Evolutionary conservation across 2,797 vertebrate species (phyloP), one percentile per base, ranked within the genome.

Genomic region (Psittacula derbiana): DNA sequence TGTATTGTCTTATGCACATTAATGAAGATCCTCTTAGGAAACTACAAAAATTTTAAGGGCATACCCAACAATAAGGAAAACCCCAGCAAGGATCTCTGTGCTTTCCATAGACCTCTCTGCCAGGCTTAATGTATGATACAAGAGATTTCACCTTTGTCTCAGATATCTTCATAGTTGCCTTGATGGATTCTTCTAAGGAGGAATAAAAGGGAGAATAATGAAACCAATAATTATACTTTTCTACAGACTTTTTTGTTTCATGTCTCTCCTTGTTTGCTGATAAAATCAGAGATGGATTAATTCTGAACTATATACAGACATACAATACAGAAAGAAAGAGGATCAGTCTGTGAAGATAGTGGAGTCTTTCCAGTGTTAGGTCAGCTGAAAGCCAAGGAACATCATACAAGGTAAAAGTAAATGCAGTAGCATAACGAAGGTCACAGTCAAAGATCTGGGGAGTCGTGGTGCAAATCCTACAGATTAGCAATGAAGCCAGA

Each of bases 1-100:
- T 86, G 24, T 31, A 82, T 90, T 95, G 81, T 93, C 66, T 95
- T 88, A 50, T 91, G 73, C 47, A 79, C 75, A 40, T 61, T 95
- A 92, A 93, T 73, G 70, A 86, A 90, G n/a, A 28, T 79, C 40
- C 20, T 86, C 62, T 72, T 69, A 90, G 50, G 50, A 94, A 88
- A 75, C 17, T 12, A 84, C 12, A 16, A 91, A 85, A 70, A 89
- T 57, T 76, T 79, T 64, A 80, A 86, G 62, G 52, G n/a, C 40
- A 75, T 81, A 64, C 15, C 9, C 28, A 81, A 61, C 3, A 52
- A 24, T 16, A 73, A 65, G 33, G 24, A 80, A 95, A 90, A 85
- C 11, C 24, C 41, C 55, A 66, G 55, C 12, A 66, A 57, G 21
- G 21, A 40, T 86, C 23, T 74, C 31, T 92, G 69, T 74, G 31